Evolutionary conservation across 2,797 vertebrate species (phyloP).

Genomic region (Lepilemur septentrionalis): DNA sequence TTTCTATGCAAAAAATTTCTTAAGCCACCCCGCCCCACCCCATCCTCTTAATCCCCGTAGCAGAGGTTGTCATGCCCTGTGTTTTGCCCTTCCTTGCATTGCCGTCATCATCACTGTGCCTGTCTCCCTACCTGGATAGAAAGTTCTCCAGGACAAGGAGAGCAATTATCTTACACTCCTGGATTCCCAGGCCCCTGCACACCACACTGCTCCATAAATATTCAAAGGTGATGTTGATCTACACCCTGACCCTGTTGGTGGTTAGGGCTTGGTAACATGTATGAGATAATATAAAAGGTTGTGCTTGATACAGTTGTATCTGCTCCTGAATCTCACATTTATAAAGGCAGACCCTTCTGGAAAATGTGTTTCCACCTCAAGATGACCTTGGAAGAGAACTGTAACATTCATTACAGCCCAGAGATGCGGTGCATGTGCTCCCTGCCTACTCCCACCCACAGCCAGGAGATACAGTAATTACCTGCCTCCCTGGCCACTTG

Average conservation of each 20-base stretch:
- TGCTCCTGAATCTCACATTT: not conserved
- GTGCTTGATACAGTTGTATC: not conserved
- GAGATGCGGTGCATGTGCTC: not conserved
- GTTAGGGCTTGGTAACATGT: not conserved
- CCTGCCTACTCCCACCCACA: not conserved
- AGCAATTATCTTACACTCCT: accelerated
- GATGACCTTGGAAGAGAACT: conserved; percentile 5
- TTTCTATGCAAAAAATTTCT: not conserved
- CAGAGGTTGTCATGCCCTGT: not conserved
- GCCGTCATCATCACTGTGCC: not conserved
- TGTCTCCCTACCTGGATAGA: not conserved
- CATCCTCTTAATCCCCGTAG: not conserved
- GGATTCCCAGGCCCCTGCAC: not conserved
- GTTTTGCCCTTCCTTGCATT: not conserved
- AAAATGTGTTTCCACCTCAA: conserved; percentile 13
- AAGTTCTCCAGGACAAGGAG: not conserved
- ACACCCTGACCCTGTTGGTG: not conserved
- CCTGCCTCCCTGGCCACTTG: conserved; percentile 29
- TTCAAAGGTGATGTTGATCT: not conserved
- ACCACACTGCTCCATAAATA: not conserved
- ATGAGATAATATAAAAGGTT: not conserved
- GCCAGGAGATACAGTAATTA: not conserved
- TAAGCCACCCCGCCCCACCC: too few relatives aligned
- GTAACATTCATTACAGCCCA: not conserved
- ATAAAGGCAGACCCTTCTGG: not conserved